phyloP scores from a whole-genome alignment of 2,797 vertebrate genomes.

The Gallinago stenura region DNA sequence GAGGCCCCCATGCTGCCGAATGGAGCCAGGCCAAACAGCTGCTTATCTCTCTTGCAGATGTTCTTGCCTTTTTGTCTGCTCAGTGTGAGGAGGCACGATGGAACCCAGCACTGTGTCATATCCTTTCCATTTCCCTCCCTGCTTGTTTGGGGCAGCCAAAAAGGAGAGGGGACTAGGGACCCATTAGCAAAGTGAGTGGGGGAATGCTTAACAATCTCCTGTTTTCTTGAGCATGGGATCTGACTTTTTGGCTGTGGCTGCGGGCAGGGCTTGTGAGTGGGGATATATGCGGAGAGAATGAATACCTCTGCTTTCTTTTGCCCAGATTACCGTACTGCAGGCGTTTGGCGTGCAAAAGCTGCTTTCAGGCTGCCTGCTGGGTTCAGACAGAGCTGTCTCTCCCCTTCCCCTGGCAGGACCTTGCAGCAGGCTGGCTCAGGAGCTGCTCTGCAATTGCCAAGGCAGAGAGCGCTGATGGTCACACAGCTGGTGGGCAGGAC shows the following conservation, averaged over 20 bases:
- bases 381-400: background rate
- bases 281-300: background rate
- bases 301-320: background rate
- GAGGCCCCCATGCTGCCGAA: background rate
- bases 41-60: conserved; percentile 65
- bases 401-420: background rate
- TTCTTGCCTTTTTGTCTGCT: conserved; percentile 31
- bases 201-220: background rate
- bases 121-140: conserved; percentile 32
- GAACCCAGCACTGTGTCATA: conserved; percentile 6
- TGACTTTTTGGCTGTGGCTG: background rate
- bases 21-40: conserved; percentile 9
- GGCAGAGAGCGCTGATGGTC: background rate
- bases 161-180: conserved; percentile 1
- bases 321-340: background rate
- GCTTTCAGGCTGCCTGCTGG: background rate
- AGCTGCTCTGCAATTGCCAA: rapidly evolving
- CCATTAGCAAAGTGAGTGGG: background rate
- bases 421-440: background rate
- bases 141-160: conserved; percentile 13
- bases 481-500: background rate
- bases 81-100: background rate
- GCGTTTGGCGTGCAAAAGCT: background rate
- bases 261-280: background rate
- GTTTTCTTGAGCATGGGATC: background rate